Base-by-base conservation (phyloP, 2,888 invertebrate genomes). In the Matsumyia berberina region DNA sequence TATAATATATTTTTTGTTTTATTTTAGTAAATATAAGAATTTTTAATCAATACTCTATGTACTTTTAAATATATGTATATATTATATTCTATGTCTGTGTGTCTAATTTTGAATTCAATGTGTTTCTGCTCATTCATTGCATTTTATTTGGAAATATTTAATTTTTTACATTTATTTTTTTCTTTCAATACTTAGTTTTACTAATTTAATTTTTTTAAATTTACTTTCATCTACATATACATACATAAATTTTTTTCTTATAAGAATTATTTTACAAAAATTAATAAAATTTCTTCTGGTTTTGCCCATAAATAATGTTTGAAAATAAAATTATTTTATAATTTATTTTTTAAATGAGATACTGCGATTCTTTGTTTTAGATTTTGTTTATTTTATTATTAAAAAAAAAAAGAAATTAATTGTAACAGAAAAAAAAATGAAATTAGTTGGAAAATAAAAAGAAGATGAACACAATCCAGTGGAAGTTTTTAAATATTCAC, bases 11-110 rank as follows among this genome's bases (percentile, higher is more conserved):
- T 35, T 69, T 35, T 74, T 66, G 37, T 33, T 55, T 82, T 51
- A 42, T 85, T 80, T 80, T 58, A 77, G 69, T 86, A 73, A 78
- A 80, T 83, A 83, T 83, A 76, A 72, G 72, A 70, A 62, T 70
- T 74, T 81, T 53, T 55, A 44, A 74, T 51, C 44, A 69, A 81
- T 81, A 81, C 69, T 62, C 62, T 69, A 44, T 64, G 29, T 57
- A 62, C 11, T 76, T 74, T 64, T 60, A 58, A 46, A 66, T 73
- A 73, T 79, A 66, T 35, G 37, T 74, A 57, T 57, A 62, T 69
- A 60, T 53, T 55, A 46, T 60, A 58, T 39, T 69, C 37, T 66
- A 58, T 67, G 58, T 42, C 37, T 51, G 37, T 49, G 67, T 69
- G 5, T 60, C 19, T 62, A 78, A 53, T 49, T 55, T 46, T 70